A percentile compares a stretch with the other conserved stretches of the same genome.
Evolutionary conservation across 2,113 vertebrate genomes (phyloP).

Genomic region (Carollia perspicillata): DNA sequence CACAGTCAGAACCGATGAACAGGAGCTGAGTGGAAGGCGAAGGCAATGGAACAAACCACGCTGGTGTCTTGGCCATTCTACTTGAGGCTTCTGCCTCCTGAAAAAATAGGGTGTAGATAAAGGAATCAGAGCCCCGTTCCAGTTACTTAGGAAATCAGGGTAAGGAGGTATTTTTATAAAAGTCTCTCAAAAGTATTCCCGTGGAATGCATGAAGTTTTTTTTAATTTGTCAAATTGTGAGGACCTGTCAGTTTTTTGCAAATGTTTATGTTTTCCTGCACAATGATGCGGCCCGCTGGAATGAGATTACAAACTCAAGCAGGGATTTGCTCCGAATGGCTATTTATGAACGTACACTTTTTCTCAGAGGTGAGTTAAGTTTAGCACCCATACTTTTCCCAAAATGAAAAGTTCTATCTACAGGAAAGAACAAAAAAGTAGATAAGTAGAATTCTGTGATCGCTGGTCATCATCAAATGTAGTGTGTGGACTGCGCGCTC

Average conservation of each 20-base stretch:
- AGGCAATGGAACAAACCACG: not conserved
- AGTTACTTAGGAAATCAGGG: not conserved
- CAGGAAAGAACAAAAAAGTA: not conserved
- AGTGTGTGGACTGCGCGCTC: not conserved
- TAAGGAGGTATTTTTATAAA: slow-evolving; percentile 14
- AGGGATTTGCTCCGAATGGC: not conserved
- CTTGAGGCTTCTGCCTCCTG: not conserved
- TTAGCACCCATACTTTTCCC: not conserved
- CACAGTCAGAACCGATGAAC: not conserved
- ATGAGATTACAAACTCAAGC: not conserved
- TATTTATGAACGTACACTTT: not conserved
- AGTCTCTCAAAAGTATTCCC: not conserved
- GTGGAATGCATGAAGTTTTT: not conserved
- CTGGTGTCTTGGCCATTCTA: not conserved
- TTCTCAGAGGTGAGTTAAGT: not conserved
- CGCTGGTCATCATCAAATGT: not conserved
- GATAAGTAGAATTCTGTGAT: not conserved
- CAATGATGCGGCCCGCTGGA: not conserved
- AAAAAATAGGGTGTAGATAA: not conserved
- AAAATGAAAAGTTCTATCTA: not conserved
- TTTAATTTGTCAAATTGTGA: not conserved
- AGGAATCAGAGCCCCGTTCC: not conserved
- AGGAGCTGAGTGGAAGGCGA: not conserved
- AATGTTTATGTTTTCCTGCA: slow-evolving; percentile 13
- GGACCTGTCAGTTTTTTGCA: not conserved